Base-by-base conservation (phyloP, 2,113 vertebrate genomes). In the Rousettus leschenaultii region DNA sequence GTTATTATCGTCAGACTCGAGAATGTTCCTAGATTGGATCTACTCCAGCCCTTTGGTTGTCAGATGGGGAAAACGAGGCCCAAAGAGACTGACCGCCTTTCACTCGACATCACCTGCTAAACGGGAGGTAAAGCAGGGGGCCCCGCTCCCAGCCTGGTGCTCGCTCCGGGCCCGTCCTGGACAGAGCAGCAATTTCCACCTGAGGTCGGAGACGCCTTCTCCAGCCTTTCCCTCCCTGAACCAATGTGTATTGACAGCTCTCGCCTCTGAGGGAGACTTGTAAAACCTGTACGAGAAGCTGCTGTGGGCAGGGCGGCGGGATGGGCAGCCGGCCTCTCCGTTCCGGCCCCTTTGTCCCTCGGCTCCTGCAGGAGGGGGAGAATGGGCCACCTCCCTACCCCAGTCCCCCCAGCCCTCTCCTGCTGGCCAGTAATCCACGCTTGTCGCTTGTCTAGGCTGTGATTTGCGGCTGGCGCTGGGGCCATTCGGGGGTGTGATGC, bases 201-300 rank as follows among this genome's bases (percentile, higher is more conserved):
- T 40, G 80, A 65, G 75, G 51, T 12, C 24, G 38, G 65, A 71
- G 65, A 28, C 26, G 53, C 63, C 85, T 59, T 51, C 22, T 65
- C 74, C 40, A 66, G 89, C 18, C 61, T 75, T 45, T n/a, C 40
- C 9, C 30, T 86, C 75, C 95, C 97, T 95, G 95, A 97, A 96
- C 93, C 94, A 95, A 95, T 94, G 79, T 95, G 91, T 94, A 92
- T 95, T 73, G 86, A 35, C 65, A 89, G 95, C 40, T 71, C 55
- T 87, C 7, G 9, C 83, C 63, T 86, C 55, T 5, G 6, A 3
- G 65, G 73, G 79, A 86, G 89, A 95, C 97, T 91, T 85, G 96
- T 79, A 61, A 68, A 97, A 96, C 96, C 95, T 94, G 96, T 95
- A 86, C 24, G 86, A 70, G 96, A 70, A 45, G 96, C 89, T 3